phyloP scores from a whole-genome alignment of 2,797 vertebrate species.

The Lepidocolaptes lacrymiger region DNA sequence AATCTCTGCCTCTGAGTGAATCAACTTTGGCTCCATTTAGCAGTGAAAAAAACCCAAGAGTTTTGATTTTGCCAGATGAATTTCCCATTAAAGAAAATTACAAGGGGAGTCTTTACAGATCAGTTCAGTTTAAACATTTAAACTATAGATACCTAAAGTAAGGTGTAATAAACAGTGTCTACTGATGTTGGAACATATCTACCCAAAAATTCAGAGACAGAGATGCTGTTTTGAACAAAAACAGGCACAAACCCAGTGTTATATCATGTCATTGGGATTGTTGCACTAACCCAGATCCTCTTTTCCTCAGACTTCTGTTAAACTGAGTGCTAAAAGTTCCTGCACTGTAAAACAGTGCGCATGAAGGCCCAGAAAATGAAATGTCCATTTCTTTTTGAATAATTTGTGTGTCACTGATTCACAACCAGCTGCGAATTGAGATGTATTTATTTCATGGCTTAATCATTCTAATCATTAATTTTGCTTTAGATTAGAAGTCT shows the following conservation, averaged over 20 bases:
- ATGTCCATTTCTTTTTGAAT: background rate
- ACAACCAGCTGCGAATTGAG: background rate
- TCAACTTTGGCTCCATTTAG: background rate
- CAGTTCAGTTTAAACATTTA: background rate
- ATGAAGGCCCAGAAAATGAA: background rate
- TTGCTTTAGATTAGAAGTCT: background rate
- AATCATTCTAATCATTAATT: constrained; percentile 44
- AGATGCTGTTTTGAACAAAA: background rate
- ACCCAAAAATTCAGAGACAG: background rate
- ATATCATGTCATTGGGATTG: background rate
- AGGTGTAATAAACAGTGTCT: background rate
- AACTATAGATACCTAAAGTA: background rate
- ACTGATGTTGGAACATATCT: background rate
- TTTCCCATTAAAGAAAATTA: background rate
- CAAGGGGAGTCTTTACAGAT: background rate
- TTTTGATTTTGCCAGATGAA: background rate
- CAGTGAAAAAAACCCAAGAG: background rate
- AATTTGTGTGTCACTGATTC: constrained; percentile 8
- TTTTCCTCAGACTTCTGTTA: background rate
- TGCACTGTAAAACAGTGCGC: background rate
- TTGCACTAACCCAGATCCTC: background rate
- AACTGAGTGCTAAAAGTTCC: background rate
- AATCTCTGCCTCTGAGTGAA: background rate
- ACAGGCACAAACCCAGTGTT: background rate
- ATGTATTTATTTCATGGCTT: constrained; percentile 29